Evolutionary conservation across 2,888 invertebrate species (phyloP), one percentile per base, ranked within the genome.

Genomic region (Globia sparganii): DNA sequence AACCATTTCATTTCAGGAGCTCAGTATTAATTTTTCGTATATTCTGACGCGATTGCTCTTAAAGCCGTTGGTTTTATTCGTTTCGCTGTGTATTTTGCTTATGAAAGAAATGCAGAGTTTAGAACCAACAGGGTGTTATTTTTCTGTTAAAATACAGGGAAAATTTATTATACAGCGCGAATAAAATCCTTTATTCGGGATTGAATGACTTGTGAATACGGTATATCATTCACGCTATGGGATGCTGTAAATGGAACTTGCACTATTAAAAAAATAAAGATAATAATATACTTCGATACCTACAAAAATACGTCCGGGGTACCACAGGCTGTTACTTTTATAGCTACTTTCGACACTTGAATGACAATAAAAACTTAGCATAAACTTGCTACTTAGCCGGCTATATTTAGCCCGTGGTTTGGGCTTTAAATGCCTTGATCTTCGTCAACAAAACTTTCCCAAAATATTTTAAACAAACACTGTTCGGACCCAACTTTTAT

Each of bases 21-120:
- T 76, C 75, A 66, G 72, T 84, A 79, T 81, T 81, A 84, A 82
- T 78, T 83, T 83, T 79, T 72, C 78, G 77, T 83, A 81, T 78
- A 85, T 83, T 78, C 73, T 75, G 77, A 68, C 78, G 62, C 75
- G 75, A 79, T 88, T 82, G 66, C 72, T 87, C 82, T 77, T 72
- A 78, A 81, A 76, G 72, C 9, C 77, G 81, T 84, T 87, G 71
- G 70, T 37, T 86, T 80, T 56, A 72, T 72, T 66, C 72, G 70
- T 72, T 79, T 78, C 64, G 31, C 56, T 74, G 75, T 74, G 46
- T 58, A 67, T 73, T 62, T 75, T 70, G 64, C 65, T 70, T 61
- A 74, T 49, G 37, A 59, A 64, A 69, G 62, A 67, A 82, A 83
- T 58, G 62, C 62, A 25, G 58, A 68, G 46, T 73, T 77, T 75